Evolutionary conservation across 2,888 invertebrate genomes (phyloP), one percentile per base, ranked within the genome.

Genomic region (Idaea straminata): DNA sequence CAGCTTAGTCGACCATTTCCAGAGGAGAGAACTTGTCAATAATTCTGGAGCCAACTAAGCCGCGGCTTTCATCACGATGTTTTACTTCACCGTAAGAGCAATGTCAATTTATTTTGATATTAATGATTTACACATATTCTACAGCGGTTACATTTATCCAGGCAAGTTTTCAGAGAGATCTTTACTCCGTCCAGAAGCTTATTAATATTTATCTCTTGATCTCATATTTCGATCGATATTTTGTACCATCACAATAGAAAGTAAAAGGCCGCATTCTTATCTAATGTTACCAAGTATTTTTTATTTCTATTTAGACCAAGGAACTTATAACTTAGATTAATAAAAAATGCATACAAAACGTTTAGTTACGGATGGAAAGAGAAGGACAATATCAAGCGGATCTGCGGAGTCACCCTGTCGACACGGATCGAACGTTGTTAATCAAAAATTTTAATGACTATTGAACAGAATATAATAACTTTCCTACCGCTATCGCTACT

Each of bases 371-470:
- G 86, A 83, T 82, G 80, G 77, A 80, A 84, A 87, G 82, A 86
- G 86, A 86, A 87, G 88, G 91, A 89, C 86, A 86, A 86, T 82
- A 82, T 82, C 74, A 74, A 74, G 75, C 78, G 81, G 82, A 87
- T 80, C 86, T 87, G 92, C 89, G 76, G 72, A 82, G 91, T 92
- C 92, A 92, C 88, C 86, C 83, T 83, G 88, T 91, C 92, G 92
- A 89, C 87, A 90, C 88, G 91, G 88, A 88, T 90, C 89, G 87
- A 89, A 91, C 86, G 91, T 87, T 82, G 90, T 90, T 92, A 92
- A 92, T 92, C 92, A 92, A 90, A 91, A 91, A 91, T 92, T 92
- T 92, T 92, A 92, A 92, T 92, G 91, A 92, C 91, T 91, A 91
- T 90, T 91, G 89, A 87, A 90, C 90, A 86, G 87, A 92, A 92